phyloP scores from a whole-genome alignment of 1,140 invertebrate genomes.

The Saccostrea echinata region DNA sequence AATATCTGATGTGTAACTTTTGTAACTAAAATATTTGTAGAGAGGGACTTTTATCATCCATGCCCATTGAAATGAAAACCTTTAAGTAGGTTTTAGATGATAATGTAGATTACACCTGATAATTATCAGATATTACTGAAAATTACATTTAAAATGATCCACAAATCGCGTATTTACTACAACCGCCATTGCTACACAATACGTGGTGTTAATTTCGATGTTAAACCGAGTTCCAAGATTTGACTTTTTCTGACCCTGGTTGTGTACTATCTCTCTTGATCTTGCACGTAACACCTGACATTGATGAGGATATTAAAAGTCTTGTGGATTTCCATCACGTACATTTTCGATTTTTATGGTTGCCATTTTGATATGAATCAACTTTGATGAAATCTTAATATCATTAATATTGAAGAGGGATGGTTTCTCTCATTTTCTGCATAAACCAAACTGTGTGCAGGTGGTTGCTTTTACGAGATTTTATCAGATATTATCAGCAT shows the following conservation, averaged over 20 bases:
- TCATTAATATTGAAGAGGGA: conserved; percentile 19
- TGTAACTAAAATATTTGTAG: background rate
- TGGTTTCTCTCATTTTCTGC: background rate
- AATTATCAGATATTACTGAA: conserved; percentile 27
- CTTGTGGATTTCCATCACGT: conserved; percentile 9
- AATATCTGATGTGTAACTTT: conserved; percentile 34
- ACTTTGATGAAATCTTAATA: conserved; percentile 32
- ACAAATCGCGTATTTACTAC: conserved; percentile 17
- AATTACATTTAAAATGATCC: conserved; percentile 29
- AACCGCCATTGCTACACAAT: background rate
- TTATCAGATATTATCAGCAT: conserved; percentile 11
- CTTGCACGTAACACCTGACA: conserved; percentile 18
- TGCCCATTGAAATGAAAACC: background rate
- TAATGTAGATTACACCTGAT: conserved; percentile 11
- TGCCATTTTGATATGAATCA: conserved; percentile 39
- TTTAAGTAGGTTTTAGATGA: conserved; percentile 25
- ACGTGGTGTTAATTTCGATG: conserved; percentile 8
- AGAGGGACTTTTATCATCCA: conserved; percentile 6
- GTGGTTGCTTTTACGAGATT: background rate
- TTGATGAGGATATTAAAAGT: conserved; percentile 25
- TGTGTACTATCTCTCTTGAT: background rate
- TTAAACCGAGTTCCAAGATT: conserved; percentile 3
- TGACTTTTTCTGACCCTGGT: background rate
- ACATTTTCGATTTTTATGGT: conserved; percentile 22
- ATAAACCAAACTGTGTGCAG: conserved; percentile 1